phyloP scores from a whole-genome alignment of 2,797 vertebrate genomes.

The Argya squamiceps region DNA sequence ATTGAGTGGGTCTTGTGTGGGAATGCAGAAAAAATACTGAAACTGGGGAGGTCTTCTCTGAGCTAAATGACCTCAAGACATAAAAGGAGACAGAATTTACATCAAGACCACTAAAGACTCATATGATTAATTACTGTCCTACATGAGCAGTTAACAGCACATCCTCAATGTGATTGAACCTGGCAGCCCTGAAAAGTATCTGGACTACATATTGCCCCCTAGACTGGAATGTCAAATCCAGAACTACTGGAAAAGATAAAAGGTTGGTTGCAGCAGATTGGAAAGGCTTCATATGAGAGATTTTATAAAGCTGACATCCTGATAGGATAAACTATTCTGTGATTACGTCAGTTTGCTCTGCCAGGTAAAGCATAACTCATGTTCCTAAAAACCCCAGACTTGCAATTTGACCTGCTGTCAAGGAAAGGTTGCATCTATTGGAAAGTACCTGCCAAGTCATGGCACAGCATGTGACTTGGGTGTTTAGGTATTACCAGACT shows the following conservation, averaged over 20 bases:
- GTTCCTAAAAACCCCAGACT: background rate
- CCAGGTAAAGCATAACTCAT: background rate
- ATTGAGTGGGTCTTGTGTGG: background rate
- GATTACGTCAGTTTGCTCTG: background rate
- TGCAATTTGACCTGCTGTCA: background rate
- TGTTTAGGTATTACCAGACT: background rate
- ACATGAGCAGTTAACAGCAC: background rate
- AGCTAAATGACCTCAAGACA: background rate
- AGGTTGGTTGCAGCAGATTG: background rate
- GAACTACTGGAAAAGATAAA: background rate
- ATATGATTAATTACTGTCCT: background rate
- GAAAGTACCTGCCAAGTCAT: background rate
- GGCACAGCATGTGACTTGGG: background rate
- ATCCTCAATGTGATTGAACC: background rate
- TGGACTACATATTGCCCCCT: rapidly evolving
- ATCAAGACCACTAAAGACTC: background rate
- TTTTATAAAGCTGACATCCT: background rate
- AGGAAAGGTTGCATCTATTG: background rate
- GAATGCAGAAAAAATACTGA: background rate
- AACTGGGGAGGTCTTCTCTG: background rate
- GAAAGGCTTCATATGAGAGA: background rate
- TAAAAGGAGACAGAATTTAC: background rate
- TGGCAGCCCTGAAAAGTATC: background rate
- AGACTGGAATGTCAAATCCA: background rate
- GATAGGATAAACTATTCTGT: background rate